Base-by-base conservation (phyloP, 2,888 invertebrate genomes). In the Agrochola litura region DNA sequence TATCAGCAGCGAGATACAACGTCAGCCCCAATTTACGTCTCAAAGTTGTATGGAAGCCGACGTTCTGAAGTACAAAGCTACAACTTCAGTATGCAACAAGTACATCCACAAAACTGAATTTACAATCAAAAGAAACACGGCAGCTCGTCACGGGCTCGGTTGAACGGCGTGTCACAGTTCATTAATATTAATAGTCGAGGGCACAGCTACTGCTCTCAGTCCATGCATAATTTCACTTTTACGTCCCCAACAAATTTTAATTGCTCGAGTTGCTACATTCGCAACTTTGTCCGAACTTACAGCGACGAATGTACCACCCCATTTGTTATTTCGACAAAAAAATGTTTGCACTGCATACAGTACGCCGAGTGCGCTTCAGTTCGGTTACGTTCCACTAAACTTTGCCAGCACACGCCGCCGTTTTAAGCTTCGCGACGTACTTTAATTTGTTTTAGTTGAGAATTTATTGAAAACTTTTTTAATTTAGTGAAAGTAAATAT, bases 131-230 rank as follows among this genome's bases (percentile, higher is more conserved):
- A 95, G 95, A 93, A 95, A 93, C 93, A 92, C 90, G 89, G 91
- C 81, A 86, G 86, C 86, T 88, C 91, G 89, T 90, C 89, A 88
- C 90, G 90, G 85, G 89, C 90, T 89, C 87, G 89, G 91, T 89
- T 92, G 93, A 93, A 90, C 92, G 91, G 92, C 93, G 94, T 95
- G 95, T 94, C 95, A 94, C 94, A 91, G 92, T 92, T 95, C 96
- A 96, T 96, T 95, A 95, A 96, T 96, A 96, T 96, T 96, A 95
- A 96, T 95, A 92, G 92, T 86, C 88, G 90, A 90, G 90, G 92
- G 92, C 91, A 91, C 30, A 30, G 30, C 93, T 91, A 93, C 94
- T 93, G 92, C 93, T 93, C 92, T 92, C 92, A 90, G 92, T 94
- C 92, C 94, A 94, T 95, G 96, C 95, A 95, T 96, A 96, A 95